Percentiles rank a stretch among this genome's conserved stretches.
Conservation (phyloP, 2,888 invertebrate genomes). For the Macaria notata region DNA sequence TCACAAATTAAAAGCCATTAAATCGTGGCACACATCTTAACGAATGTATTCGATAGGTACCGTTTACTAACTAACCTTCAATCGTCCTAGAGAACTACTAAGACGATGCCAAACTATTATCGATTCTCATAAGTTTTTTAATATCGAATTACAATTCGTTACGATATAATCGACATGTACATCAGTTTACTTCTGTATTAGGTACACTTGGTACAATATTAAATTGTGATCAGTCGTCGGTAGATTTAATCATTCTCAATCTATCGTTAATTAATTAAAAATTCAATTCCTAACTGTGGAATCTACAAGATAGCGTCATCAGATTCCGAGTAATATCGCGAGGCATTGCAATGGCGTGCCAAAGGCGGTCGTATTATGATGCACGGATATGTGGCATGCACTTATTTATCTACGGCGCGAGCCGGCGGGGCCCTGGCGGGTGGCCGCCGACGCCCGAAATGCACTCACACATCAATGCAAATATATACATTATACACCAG, state of each 20-base stretch:
- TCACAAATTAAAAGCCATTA: no score
- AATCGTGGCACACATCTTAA: no score
- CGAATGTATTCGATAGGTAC: no score
- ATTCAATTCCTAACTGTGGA: no score
- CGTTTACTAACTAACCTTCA: no score
- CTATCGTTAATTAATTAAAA: no score
- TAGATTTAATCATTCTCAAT: no score
- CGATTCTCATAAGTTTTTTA: neutral
- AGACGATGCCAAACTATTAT: no score
- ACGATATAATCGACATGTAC: constrained; percentile 38
- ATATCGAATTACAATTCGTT: constrained; percentile 31
- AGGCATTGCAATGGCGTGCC: constrained; percentile 50
- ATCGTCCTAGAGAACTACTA: no score
- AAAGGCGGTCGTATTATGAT: constrained; percentile 52
- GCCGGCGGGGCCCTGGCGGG: constrained; percentile 66
- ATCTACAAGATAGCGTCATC: neutral
- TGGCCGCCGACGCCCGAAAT: constrained; percentile 58
- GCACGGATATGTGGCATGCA: constrained; percentile 66
- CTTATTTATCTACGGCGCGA: constrained; percentile 69
- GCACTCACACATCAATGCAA: constrained; percentile 49
- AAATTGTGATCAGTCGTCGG: no score
- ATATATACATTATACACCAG: constrained; percentile 34
- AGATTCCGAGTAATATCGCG: neutral
- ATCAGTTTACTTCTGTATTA: constrained; percentile 32
- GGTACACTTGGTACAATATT: no score